Conservation (phyloP, 2,113 vertebrate genomes). For the Pseudorectes ferrugineus region DNA sequence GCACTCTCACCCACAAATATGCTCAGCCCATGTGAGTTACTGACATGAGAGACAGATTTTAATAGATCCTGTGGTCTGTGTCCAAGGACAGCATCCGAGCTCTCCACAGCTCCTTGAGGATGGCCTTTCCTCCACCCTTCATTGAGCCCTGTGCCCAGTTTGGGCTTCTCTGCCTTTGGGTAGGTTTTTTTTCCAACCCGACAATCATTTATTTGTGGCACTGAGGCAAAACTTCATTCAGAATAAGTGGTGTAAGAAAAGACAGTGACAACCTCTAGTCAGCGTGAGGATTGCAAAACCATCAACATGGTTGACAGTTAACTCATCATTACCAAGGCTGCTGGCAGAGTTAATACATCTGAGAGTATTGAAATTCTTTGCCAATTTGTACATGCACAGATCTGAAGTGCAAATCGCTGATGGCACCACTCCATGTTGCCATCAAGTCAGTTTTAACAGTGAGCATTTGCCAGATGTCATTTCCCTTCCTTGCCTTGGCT, state of each 20-base stretch:
- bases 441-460: background rate
- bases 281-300: background rate
- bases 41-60: conserved; percentile 9
- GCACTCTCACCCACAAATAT: conserved; percentile 38
- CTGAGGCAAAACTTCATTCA: background rate
- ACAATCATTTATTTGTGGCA: background rate
- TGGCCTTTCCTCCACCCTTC: background rate
- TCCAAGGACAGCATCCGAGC: background rate
- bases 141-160: background rate
- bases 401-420: background rate
- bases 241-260: background rate
- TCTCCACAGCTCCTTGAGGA: background rate
- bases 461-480: background rate
- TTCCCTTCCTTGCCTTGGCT: background rate
- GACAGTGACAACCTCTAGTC: background rate
- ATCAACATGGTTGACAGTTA: background rate
- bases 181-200: background rate
- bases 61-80: background rate
- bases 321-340: background rate
- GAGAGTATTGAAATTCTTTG: background rate
- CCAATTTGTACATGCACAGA: background rate
- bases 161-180: background rate
- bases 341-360: background rate
- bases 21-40: background rate
- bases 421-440: background rate